Base-by-base conservation (phyloP, 2,797 vertebrate genomes). In the Bradypodion pumilum region DNA sequence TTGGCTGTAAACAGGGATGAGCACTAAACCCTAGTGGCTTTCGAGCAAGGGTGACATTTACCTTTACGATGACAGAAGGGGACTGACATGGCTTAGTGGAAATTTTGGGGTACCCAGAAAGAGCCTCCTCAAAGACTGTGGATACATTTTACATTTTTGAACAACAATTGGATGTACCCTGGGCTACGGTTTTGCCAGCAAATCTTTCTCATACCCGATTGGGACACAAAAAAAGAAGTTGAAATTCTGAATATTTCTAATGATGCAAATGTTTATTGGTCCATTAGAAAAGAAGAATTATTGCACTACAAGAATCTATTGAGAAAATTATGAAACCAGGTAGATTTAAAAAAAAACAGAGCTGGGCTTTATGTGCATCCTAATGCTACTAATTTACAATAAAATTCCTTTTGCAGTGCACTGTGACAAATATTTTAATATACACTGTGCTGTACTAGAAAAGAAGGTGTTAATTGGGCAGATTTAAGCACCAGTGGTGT, bases 391-490 rank as follows among this genome's bases (percentile, higher is more conserved):
- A 32, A 72, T 81, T 85, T 81, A 79, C 79, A 85, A 65, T 81
- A 63, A 69, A 70, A 52, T 44, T 70, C 65, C 29, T 81, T 10
- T 72, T 70, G 32, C 40, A 81, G 56, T 21, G 21, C 40, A 81
- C 56, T 21, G 21, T 75, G 78, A 66, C 56, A 74, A 68, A 62
- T 60, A 56, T 75, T 75, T 65, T 79, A 70, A 49, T 79, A 74
- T 73, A 29, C 74, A 32, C n/a, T n/a, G n/a, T n/a, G n/a, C n/a
- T n/a, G n/a, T 23, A 32, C 1, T 70, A 37, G 42, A 63, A 74
- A 86, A 78, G 72, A 78, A 66, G 74, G 86, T 49, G 84, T 81
- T 25, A 72, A 79, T 79, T 86, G 40, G 73, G 68, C 78, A 83
- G 62, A 80, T 73, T 80, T 72, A 62, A n/a, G 9, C 49, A 66